Percentiles rank a stretch among this genome's conserved stretches.
Evolutionary conservation across 2,797 vertebrate species (phyloP).

Genomic region (Myripristis murdjan): DNA sequence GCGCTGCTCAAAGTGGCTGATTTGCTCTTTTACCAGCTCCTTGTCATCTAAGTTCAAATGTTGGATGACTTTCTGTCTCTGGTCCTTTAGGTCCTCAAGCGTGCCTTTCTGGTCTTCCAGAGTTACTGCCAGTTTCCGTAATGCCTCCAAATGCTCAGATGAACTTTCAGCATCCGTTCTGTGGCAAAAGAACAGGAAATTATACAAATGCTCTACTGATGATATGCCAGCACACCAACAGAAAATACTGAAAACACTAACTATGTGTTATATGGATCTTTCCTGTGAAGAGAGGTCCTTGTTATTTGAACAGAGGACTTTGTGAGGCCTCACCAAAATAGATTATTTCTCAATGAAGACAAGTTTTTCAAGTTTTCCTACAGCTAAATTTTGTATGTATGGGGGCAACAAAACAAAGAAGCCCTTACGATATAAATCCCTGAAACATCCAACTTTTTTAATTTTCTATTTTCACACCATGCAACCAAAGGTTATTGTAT

Average conservation of each 20-base stretch:
- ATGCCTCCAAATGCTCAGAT: constrained; percentile 90
- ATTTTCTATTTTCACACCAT: too few relatives aligned
- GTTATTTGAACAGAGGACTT: background rate
- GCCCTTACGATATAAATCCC: background rate
- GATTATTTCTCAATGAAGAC: background rate
- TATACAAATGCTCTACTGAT: background rate
- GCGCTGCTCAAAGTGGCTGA: constrained; percentile 92
- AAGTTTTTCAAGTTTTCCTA: background rate
- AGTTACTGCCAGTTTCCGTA: constrained; percentile 88
- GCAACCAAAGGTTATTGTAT: too few relatives aligned
- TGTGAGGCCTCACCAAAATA: background rate
- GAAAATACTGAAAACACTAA: too few relatives aligned
- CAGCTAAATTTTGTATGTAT: background rate
- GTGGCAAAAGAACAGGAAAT: background rate
- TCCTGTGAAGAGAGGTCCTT: background rate
- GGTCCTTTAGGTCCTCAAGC: constrained; percentile 93
- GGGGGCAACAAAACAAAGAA: background rate
- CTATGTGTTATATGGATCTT: too few relatives aligned
- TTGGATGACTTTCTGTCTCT: constrained; percentile 92
- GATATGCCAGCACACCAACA: background rate
- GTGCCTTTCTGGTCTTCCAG: constrained; percentile 90
- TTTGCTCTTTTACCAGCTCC: constrained; percentile 95
- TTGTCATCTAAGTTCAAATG: constrained; percentile 94
- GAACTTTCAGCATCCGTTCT: constrained; percentile 97
- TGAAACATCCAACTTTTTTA: background rate